Conservation (phyloP, 2,888 invertebrate species). For the Stenotaenia linearis region DNA sequence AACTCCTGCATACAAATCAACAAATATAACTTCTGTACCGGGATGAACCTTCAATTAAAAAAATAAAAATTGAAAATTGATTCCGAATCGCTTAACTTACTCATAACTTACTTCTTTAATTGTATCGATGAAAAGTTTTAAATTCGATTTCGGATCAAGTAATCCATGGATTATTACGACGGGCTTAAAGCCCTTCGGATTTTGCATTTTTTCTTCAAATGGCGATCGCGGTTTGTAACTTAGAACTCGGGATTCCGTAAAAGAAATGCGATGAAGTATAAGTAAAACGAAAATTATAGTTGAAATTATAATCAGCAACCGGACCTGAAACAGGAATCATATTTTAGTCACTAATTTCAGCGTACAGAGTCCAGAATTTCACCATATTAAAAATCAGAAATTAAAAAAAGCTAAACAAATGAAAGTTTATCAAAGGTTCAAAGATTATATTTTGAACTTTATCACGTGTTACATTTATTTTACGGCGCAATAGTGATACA, state of each 20-base stretch:
- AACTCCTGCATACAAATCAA: neutral
- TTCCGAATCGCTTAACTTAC: neutral
- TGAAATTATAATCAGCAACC: too few relatives aligned
- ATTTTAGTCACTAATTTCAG: too few relatives aligned
- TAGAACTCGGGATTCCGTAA: neutral
- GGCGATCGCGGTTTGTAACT: neutral
- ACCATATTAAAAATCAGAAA: neutral
- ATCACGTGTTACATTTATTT: too few relatives aligned
- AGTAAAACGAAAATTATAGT: neutral
- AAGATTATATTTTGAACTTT: too few relatives aligned
- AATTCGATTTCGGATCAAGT: neutral
- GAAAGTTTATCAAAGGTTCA: too few relatives aligned
- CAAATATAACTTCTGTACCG: neutral
- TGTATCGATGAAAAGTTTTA: neutral
- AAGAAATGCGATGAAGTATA: neutral
- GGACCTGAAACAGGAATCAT: too few relatives aligned
- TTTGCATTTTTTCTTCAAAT: neutral
- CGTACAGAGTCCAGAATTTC: too few relatives aligned
- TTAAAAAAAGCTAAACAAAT: too few relatives aligned
- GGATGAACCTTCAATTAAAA: neutral
- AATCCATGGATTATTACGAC: neutral
- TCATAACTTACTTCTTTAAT: neutral
- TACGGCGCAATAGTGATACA: too few relatives aligned
- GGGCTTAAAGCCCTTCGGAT: neutral
- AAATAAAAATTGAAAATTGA: neutral